Conservation (phyloP, 2,888 invertebrate genomes). For the Serripes groenlandicus region DNA sequence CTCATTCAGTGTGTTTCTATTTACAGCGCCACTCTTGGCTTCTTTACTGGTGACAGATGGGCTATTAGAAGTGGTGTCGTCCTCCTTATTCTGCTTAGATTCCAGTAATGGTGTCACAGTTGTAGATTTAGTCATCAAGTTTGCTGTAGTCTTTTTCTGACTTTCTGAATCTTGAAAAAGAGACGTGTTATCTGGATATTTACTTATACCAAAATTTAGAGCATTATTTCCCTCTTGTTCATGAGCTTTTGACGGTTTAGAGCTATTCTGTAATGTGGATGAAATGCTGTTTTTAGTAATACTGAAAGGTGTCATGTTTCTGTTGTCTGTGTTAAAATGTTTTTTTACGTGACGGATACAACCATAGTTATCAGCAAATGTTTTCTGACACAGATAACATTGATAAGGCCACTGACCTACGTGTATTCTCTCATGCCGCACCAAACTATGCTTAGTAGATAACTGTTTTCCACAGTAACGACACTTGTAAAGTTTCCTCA, state of each 20-base stretch:
- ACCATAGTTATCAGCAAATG: constrained; percentile 63
- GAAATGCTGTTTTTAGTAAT: background rate
- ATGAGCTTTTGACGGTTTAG: background rate
- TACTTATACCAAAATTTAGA: background rate
- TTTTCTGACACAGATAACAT: constrained; percentile 63
- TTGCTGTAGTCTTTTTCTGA: background rate
- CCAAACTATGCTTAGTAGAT: constrained; percentile 52
- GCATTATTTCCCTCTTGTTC: background rate
- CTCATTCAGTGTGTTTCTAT: background rate
- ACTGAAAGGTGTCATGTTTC: background rate
- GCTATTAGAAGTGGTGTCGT: background rate
- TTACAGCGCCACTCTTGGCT: too few species aligned
- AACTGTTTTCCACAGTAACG: constrained; percentile 65
- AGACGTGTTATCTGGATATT: background rate
- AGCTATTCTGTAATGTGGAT: background rate
- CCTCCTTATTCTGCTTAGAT: background rate
- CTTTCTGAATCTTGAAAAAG: background rate
- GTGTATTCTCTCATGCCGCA: constrained; percentile 64
- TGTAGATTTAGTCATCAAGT: background rate
- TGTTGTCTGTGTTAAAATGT: constrained; percentile 54
- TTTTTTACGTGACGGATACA: constrained; percentile 62
- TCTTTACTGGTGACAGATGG: background rate
- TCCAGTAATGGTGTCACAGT: background rate
- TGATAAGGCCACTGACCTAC: constrained; percentile 61
- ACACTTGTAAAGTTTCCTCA: constrained; percentile 67